Evolutionary conservation across 1,140 invertebrate genomes (phyloP).

Genomic region (Cyclina sinensis): DNA sequence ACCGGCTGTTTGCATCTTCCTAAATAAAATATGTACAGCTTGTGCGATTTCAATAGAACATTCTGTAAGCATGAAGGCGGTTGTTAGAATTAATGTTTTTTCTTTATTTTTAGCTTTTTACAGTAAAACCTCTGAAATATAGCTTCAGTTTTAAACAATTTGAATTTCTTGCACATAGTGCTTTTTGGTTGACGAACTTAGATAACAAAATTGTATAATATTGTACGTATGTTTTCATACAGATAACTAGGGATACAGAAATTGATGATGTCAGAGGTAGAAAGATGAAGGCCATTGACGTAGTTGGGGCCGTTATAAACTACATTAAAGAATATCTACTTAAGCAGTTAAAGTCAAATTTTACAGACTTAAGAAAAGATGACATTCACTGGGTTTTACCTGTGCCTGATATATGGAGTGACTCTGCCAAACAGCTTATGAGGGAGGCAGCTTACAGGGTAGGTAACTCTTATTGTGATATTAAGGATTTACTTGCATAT

Average conservation of each 20-base stretch:
- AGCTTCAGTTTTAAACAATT: not conserved
- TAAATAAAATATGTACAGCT: not conserved
- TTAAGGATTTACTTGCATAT: too few species aligned
- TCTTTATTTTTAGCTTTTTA: not conserved
- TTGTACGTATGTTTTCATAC: not conserved
- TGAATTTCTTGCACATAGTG: not conserved
- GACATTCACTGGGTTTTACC: constrained; percentile 37
- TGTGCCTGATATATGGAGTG: constrained; percentile 23
- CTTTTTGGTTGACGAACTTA: not conserved
- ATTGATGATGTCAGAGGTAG: constrained; percentile 8
- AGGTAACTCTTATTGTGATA: too few species aligned
- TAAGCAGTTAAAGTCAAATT: not conserved
- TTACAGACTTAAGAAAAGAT: not conserved
- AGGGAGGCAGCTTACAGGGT: constrained; percentile 8
- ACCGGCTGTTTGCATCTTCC: not conserved
- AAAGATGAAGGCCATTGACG: not conserved
- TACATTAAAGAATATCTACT: not conserved
- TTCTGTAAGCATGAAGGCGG: too few species aligned
- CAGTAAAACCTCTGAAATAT: not conserved
- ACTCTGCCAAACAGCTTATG: constrained; percentile 37
- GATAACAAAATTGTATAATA: not conserved
- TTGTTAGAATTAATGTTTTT: too few species aligned
- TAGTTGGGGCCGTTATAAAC: not conserved
- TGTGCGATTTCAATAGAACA: not conserved
- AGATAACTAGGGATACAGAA: not conserved